phyloP scores from a whole-genome alignment of 2,888 invertebrate species.

The Torymus tubicola region DNA sequence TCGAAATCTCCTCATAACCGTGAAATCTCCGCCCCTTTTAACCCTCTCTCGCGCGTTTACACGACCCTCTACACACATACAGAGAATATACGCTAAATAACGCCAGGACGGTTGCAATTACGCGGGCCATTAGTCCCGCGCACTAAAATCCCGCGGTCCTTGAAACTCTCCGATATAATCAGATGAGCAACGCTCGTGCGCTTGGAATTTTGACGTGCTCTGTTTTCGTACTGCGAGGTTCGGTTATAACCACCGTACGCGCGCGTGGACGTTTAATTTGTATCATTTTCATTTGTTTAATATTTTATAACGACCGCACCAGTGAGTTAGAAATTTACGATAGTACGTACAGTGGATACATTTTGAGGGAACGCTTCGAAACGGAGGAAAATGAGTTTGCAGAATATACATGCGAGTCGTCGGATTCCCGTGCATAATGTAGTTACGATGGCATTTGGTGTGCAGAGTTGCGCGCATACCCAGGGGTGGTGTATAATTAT shows the following conservation, averaged over 20 bases:
- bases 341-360: background rate
- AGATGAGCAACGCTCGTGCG: constrained; percentile 11
- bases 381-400: too few species aligned
- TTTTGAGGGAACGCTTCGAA: too few species aligned
- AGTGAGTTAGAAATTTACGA: background rate
- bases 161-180: constrained; percentile 38
- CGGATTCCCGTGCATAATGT: too few species aligned
- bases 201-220: too few species aligned
- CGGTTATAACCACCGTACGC: background rate
- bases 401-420: too few species aligned
- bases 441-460: too few species aligned
- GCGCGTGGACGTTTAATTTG: constrained; percentile 6
- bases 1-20: background rate
- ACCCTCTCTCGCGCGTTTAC: background rate
- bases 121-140: constrained; percentile 1
- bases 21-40: background rate
- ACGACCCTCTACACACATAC: too few species aligned
- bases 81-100: constrained; percentile 12
- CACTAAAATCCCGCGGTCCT: background rate
- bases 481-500: too few species aligned
- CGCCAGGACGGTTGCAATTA: constrained; percentile 32
- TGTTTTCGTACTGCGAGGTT: too few species aligned
- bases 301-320: background rate
- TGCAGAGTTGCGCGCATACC: too few species aligned
- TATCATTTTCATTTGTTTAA: constrained; percentile 23